Conservation (phyloP, 2,888 invertebrate species). For the Protophormia terraenovae region DNA sequence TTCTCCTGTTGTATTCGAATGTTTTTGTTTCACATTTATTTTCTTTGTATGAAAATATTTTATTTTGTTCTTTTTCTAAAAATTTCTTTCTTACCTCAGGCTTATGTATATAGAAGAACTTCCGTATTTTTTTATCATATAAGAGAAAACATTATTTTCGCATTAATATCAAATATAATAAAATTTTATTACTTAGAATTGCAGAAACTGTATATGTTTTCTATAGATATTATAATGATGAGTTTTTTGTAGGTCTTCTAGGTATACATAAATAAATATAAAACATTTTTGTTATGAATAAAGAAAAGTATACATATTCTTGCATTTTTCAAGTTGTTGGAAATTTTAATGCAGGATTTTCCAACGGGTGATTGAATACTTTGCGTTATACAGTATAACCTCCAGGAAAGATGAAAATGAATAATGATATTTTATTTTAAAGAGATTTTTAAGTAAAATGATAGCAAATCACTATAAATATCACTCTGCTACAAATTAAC, state of each 20-base stretch:
- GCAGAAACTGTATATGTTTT: neutral
- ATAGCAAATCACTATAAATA: too few species aligned
- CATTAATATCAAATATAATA: slow-evolving; percentile 2
- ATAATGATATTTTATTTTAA: too few species aligned
- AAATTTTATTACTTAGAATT: neutral
- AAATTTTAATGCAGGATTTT: neutral
- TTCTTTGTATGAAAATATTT: too few species aligned
- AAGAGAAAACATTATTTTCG: slow-evolving; percentile 3
- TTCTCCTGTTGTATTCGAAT: too few species aligned
- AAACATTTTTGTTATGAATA: neutral
- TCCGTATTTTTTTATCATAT: slow-evolving; percentile 9
- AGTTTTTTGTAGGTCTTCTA: neutral
- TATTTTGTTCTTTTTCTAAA: too few species aligned
- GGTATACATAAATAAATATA: neutral
- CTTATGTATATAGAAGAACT: slow-evolving; percentile 17
- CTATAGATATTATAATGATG: neutral
- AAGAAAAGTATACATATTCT: neutral
- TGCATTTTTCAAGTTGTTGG: neutral
- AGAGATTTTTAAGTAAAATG: too few species aligned
- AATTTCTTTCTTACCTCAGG: slow-evolving; percentile 4
- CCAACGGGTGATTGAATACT: neutral
- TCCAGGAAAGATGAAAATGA: too few species aligned
- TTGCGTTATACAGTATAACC: neutral
- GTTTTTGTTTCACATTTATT: too few species aligned
- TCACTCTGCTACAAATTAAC: too few species aligned